phyloP scores from a whole-genome alignment of 2,113 vertebrate genomes.

The Etheostoma cragini region DNA sequence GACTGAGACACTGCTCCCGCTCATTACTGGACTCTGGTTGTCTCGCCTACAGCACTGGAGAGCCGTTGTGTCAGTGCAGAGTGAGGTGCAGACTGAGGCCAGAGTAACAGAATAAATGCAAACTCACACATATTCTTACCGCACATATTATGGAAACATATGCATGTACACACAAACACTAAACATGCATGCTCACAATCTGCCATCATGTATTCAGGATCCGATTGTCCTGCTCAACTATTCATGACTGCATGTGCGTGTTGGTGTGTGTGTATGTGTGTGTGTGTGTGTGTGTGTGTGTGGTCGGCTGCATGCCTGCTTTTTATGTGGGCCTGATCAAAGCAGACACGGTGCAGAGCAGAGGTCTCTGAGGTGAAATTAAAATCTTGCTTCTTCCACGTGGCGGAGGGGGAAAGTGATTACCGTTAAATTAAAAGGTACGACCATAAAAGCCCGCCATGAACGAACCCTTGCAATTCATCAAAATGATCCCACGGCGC shows the following conservation, averaged over 20 bases:
- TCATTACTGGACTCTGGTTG: constrained; percentile 65
- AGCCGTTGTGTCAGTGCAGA: constrained; percentile 17
- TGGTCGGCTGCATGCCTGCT: background rate
- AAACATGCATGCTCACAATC: constrained; percentile 11
- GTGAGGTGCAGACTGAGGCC: constrained; percentile 2
- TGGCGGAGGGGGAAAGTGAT: constrained; percentile 57
- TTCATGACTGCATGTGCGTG: background rate
- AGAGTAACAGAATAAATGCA: background rate
- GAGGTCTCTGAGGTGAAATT: constrained; percentile 78
- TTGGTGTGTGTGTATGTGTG: constrained; percentile 13
- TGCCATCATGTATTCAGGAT: background rate
- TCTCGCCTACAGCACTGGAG: constrained; percentile 51
- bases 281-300: constrained; percentile 12
- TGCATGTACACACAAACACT: background rate
- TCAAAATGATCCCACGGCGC: constrained; percentile 68
- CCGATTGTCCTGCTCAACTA: background rate
- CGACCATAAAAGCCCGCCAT: constrained; percentile 65
- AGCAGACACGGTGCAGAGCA: constrained; percentile 65
- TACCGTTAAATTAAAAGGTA: constrained; percentile 82
- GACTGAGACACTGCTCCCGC: constrained; percentile 34
- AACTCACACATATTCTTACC: background rate
- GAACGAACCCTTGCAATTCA: constrained; percentile 67
- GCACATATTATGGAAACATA: background rate
- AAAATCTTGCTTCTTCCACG: constrained; percentile 67
- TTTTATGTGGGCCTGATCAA: constrained; percentile 66